Base-by-base conservation (phyloP, 2,113 vertebrate species). In the Chlamydotis undulata region DNA sequence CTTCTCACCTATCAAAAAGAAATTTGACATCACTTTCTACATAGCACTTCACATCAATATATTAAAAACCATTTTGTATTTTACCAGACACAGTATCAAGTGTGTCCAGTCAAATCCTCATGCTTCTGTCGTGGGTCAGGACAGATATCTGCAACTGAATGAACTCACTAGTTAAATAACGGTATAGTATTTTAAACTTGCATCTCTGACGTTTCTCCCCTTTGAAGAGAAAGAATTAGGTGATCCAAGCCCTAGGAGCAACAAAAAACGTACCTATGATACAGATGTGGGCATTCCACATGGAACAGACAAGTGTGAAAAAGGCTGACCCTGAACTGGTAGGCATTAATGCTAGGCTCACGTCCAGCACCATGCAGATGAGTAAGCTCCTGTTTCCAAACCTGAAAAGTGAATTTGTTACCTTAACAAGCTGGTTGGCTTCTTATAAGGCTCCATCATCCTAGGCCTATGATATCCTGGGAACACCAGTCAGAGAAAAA, bases 1-100 rank as follows among this genome's bases (percentile, higher is more conserved):
- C 93, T 99, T 99, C 98, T 99, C 99, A 86, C 99, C 99, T 99
- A 95, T 39, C 89, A 93, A 90, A 90, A 96, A 22, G 35, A 76
- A 88, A 61, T 18, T 18, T 45, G 28, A 86, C 65, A 35, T 35
- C 6, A 19, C 25, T 74, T 83, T 68, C 78, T 21, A 78, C 26
- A 77, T 4, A 68, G 47, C 28, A 73, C 31, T 88, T 94, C 74
- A 55, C 50, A 85, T 15, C 57, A 41, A 64, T 16, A 11, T 41
- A 92, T 71, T 67, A 49, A 60, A 85, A 60, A 88, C 53, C 12
- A 67, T 65, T 63, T 74, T 69, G 5, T 39, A 21, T 83, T 91
- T 89, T 75, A 84, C 56, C 45, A 80, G 7, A 56, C 9, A 49
- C 10, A 25, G 29, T 17, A 83, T 52, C 15, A 71, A 90, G 29